Evolutionary conservation across 2,888 invertebrate genomes (phyloP).

Genomic region (Heliconius ismenius): DNA sequence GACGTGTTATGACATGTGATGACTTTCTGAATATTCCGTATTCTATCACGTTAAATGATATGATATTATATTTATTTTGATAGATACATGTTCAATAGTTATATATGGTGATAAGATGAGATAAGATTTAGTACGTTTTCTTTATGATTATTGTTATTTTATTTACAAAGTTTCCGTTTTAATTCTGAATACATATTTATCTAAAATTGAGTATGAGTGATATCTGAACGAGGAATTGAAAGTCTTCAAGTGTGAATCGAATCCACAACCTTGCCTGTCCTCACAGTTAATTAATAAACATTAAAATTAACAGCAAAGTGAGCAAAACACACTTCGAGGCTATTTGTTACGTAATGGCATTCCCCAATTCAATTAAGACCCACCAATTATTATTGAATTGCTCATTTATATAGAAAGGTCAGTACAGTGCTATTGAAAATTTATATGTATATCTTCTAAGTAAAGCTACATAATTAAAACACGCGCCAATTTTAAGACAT

Average conservation of each 20-base stretch:
- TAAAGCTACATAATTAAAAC: too few relatives aligned
- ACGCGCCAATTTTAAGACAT: too few relatives aligned
- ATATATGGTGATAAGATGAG: not conserved
- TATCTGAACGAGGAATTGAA: too few relatives aligned
- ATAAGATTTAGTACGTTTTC: not conserved
- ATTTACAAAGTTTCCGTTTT: not conserved
- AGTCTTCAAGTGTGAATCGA: too few relatives aligned
- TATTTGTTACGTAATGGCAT: not conserved
- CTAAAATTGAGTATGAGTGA: too few relatives aligned
- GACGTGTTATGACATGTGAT: conserved; percentile 25
- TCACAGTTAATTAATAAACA: not conserved
- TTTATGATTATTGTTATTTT: not conserved
- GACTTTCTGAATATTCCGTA: conserved; percentile 15
- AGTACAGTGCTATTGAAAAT: not conserved
- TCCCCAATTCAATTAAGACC: not conserved
- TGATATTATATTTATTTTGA: not conserved
- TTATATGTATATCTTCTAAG: not conserved
- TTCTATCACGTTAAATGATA: conserved; percentile 4
- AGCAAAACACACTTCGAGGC: not conserved
- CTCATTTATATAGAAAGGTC: not conserved
- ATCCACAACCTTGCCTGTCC: too few relatives aligned
- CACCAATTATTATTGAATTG: not conserved
- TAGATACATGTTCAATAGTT: not conserved
- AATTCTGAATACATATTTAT: too few relatives aligned
- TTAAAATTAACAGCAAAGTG: not conserved